Evolutionary conservation across 2,797 vertebrate species (phyloP).

Genomic region (Pangasius macronema): DNA sequence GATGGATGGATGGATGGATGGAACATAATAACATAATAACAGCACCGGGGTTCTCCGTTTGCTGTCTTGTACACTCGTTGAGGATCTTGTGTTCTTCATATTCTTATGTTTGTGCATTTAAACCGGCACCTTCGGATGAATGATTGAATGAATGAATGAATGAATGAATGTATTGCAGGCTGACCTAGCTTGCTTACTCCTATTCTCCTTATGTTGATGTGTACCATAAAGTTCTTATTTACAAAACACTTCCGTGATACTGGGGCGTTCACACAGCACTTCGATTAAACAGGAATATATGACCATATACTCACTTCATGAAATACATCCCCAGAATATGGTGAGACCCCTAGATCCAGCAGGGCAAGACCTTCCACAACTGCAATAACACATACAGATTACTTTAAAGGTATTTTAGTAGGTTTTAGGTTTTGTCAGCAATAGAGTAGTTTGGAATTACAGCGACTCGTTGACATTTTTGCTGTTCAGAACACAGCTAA

Average conservation of each 20-base stretch:
- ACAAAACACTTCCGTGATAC: not conserved
- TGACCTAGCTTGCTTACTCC: not conserved
- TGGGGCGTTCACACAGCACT: not conserved
- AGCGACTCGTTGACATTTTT: not conserved
- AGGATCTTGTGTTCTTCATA: not conserved
- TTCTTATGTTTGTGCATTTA: not conserved
- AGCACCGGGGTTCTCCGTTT: not conserved
- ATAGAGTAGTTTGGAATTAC: too few relatives aligned
- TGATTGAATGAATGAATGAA: too few relatives aligned
- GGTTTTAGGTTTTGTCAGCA: too few relatives aligned
- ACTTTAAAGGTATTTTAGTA: not conserved
- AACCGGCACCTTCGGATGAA: not conserved
- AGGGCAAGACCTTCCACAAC: slow-evolving; percentile 94
- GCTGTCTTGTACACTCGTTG: not conserved
- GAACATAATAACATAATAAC: not conserved
- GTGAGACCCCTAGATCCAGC: slow-evolving; percentile 92
- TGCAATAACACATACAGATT: slow-evolving; percentile 61
- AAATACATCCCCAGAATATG: slow-evolving; percentile 94
- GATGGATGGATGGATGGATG: not conserved
- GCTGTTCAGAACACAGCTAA: too few relatives aligned
- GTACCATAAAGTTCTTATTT: not conserved
- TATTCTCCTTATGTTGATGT: not conserved
- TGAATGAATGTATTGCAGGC: not conserved
- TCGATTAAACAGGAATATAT: not conserved
- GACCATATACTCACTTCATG: slow-evolving; percentile 84